These are phyloP conservation scores for Cyclophora punctaria DNA, from an alignment of 2,888 invertebrate genomes.

Conservation along the genomic window DNA sequence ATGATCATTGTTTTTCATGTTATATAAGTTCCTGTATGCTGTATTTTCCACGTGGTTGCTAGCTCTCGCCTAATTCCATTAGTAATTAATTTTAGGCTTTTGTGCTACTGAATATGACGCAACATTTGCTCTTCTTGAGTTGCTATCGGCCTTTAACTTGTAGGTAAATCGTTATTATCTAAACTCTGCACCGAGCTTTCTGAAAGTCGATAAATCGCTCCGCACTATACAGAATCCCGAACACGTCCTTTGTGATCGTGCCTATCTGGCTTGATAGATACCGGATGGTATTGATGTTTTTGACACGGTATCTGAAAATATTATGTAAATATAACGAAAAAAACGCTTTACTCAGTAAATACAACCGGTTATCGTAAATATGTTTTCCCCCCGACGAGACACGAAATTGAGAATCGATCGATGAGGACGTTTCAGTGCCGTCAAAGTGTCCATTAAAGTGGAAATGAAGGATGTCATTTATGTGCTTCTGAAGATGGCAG, in stretches of 20 bases:
- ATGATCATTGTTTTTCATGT: no score
- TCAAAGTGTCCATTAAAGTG: conserved; percentile 12
- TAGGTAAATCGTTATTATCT: not conserved
- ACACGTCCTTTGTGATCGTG: not conserved
- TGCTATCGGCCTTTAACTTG: no score
- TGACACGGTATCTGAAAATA: not conserved
- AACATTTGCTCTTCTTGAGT: no score
- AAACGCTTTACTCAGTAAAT: conserved; percentile 3
- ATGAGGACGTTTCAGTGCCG: conserved; percentile 7
- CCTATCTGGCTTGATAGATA: conserved; percentile 8
- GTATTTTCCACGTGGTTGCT: no score
- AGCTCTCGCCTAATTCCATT: no score
- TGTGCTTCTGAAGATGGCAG: conserved; percentile 5
- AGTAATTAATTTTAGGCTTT: no score
- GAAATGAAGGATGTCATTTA: conserved; percentile 14
- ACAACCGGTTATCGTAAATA: not conserved
- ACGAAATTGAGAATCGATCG: not conserved
- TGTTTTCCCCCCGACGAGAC: not conserved
- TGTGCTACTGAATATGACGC: no score
- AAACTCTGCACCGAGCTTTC: conserved; percentile 3
- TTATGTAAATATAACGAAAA: conserved; percentile 1
- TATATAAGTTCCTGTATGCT: no score
- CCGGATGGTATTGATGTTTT: conserved; percentile 1
- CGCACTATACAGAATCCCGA: not conserved
- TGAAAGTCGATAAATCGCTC: no score